phyloP scores from a whole-genome alignment of 2,888 invertebrate genomes.

The Thysanoteuthis rhombus region DNA sequence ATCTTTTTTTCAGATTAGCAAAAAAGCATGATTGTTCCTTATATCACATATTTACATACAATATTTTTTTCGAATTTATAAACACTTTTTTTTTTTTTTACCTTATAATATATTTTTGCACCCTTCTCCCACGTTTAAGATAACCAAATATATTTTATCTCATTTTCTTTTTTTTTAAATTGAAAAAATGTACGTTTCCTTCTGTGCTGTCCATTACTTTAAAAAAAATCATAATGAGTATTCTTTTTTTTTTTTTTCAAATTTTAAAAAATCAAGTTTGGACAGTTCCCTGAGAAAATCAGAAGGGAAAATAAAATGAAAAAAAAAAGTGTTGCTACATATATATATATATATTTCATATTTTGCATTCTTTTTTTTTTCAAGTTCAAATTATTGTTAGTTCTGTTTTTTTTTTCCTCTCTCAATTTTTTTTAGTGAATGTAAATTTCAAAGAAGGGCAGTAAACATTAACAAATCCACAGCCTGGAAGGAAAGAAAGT shows the following conservation, averaged over 20 bases:
- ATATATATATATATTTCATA: neutral
- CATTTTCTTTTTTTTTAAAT: neutral
- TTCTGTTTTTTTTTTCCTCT: neutral
- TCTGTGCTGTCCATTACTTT: neutral
- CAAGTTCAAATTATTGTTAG: neutral
- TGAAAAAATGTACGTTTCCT: neutral
- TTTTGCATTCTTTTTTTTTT: neutral
- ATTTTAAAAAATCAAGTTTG: neutral
- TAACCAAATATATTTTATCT: neutral
- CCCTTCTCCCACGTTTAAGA: neutral
- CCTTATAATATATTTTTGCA: neutral
- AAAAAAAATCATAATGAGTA: neutral
- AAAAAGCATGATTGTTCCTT: neutral
- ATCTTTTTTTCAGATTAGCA: neutral
- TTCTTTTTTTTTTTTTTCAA: neutral
- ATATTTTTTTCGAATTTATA: neutral
- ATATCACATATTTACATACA: neutral
- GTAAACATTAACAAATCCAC: neutral
- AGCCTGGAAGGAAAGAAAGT: neutral
- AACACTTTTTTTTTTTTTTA: neutral
- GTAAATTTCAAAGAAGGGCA: too few relatives aligned
- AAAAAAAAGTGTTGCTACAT: neutral
- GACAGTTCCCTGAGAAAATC: neutral
- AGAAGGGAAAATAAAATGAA: neutral
- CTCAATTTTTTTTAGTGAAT: neutral